These are phyloP conservation scores for Meloidogyne hapla DNA, from an alignment of 1,140 invertebrate genomes.

Conservation along the genomic window DNA sequence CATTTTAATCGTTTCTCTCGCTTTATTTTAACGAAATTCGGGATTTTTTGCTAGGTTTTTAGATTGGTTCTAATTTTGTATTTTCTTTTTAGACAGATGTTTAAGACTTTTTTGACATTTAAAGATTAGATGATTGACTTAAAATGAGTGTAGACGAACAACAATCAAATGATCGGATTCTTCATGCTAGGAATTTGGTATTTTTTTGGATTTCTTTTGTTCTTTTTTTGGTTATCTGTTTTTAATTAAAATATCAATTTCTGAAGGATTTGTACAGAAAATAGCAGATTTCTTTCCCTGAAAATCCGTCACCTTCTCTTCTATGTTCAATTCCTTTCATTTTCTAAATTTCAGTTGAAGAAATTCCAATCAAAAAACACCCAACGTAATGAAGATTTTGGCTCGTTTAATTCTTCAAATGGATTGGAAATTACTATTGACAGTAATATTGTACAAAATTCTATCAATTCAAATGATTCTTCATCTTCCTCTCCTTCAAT, in stretches of 20 bases:
- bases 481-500: background rate
- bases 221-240: too few species aligned
- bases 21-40: background rate
- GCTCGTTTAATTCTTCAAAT: background rate
- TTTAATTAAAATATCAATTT: too few species aligned
- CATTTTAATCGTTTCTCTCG: background rate
- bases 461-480: background rate
- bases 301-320: too few species aligned
- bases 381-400: background rate
- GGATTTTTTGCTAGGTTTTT: too few species aligned
- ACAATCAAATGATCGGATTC: background rate
- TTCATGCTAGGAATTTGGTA: slow-evolving; percentile 2
- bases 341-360: background rate
- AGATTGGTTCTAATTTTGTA: too few species aligned
- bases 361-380: slow-evolving; percentile 28
- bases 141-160: background rate
- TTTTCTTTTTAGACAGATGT: background rate
- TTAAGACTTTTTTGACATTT: background rate
- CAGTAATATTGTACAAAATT: background rate
- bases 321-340: too few species aligned
- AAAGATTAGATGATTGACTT: background rate
- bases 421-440: background rate
- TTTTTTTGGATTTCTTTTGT: too few species aligned
- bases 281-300: too few species aligned
- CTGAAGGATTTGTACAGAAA: too few species aligned